phyloP scores from a whole-genome alignment of 2,113 vertebrate genomes.

The Campylomormyrus numenius region DNA sequence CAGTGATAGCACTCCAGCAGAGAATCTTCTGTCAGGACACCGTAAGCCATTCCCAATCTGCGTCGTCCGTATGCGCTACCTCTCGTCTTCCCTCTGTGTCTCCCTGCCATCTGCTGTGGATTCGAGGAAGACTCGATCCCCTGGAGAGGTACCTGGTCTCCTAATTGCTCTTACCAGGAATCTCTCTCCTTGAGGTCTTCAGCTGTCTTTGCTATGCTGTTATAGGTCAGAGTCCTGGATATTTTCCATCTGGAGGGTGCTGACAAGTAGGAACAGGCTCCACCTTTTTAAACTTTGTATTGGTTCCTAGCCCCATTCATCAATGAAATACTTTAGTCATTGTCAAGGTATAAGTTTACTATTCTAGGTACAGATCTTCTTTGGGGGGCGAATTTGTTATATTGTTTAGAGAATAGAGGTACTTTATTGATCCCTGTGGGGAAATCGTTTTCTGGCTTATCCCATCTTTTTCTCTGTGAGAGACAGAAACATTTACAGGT shows the following conservation, averaged over 20 bases:
- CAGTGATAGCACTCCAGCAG: background rate
- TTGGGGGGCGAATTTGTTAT: background rate
- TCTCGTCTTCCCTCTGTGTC: background rate
- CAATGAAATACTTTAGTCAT: background rate
- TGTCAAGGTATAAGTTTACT: background rate
- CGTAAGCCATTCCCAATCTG: background rate
- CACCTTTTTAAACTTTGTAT: background rate
- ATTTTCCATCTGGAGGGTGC: background rate
- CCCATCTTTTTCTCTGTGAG: background rate
- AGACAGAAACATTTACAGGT: background rate
- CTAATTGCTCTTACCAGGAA: background rate
- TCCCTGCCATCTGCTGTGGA: conserved; percentile 7
- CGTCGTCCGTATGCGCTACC: background rate
- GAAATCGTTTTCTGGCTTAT: background rate
- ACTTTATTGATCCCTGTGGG: background rate
- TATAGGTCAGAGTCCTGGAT: conserved; percentile 10
- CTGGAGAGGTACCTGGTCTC: background rate
- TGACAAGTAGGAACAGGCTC: background rate
- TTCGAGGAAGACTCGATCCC: background rate
- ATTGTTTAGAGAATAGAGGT: background rate
- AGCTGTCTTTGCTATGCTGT: background rate
- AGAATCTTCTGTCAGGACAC: background rate
- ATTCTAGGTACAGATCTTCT: background rate
- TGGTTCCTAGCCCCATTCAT: background rate
- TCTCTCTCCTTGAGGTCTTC: conserved; percentile 12